phyloP scores from a whole-genome alignment of 2,113 vertebrate species.

The Sterrhoptilus dennistouni region DNA sequence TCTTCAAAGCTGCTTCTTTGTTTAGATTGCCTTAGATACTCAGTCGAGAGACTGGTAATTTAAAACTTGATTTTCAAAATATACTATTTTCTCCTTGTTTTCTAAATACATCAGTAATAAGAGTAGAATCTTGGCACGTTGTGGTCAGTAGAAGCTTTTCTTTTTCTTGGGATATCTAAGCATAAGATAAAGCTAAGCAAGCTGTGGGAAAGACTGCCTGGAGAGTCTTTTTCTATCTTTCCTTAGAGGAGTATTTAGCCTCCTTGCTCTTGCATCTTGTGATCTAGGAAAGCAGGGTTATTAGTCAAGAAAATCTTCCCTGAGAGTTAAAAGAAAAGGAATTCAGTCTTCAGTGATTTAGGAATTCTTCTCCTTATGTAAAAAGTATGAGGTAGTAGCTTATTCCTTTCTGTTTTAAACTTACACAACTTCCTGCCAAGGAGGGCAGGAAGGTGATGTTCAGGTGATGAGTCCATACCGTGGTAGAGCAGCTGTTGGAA shows the following conservation, averaged over 20 bases:
- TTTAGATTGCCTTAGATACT: neutral
- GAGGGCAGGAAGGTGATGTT: neutral
- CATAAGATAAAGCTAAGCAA: neutral
- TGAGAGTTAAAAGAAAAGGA: neutral
- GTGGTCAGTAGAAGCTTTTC: neutral
- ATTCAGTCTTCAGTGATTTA: neutral
- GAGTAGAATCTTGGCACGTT: neutral
- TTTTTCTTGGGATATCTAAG: neutral
- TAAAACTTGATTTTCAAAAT: slow-evolving; percentile 1
- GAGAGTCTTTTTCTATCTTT: neutral
- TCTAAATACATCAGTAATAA: neutral
- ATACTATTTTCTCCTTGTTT: neutral
- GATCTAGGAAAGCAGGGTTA: neutral
- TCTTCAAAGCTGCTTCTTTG: neutral
- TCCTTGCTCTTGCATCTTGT: neutral
- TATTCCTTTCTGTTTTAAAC: neutral
- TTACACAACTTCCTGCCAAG: neutral
- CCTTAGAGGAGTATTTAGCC: neutral
- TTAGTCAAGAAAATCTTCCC: neutral
- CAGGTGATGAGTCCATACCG: rapidly evolving
- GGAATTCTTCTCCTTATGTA: neutral
- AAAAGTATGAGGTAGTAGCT: neutral
- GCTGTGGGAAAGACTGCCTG: neutral
- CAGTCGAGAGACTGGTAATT: neutral
- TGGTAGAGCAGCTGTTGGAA: neutral